A percentile compares a stretch with the other conserved stretches of the same genome.
phyloP scores from a whole-genome alignment of 2,113 vertebrate species.

The Edolisoma coerulescens region DNA sequence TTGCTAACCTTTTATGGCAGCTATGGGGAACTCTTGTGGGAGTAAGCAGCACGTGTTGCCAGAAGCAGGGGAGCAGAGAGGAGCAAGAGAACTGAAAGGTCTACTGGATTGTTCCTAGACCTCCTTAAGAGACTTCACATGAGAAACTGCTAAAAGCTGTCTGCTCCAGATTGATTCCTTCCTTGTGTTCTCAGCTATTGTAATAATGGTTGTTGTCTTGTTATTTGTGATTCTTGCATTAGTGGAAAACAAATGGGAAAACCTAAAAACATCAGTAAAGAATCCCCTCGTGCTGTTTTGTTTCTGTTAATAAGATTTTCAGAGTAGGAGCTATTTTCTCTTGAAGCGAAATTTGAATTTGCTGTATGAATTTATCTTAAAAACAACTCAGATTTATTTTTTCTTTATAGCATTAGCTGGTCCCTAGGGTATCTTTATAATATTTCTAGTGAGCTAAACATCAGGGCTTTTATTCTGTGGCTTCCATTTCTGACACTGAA shows the following conservation, averaged over 20 bases:
- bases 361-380: background rate
- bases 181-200: background rate
- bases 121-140: background rate
- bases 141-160: background rate
- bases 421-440: background rate
- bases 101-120: background rate
- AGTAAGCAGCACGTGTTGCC: accelerated
- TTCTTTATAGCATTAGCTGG: background rate
- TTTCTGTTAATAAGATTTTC: background rate
- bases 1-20: background rate
- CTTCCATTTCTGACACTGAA: background rate
- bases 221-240: background rate
- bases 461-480: background rate
- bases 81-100: background rate
- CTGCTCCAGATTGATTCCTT: background rate
- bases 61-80: background rate
- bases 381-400: background rate
- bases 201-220: background rate
- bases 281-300: background rate
- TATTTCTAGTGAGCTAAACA: background rate
- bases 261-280: background rate
- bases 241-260: background rate
- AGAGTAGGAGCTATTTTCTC: background rate
- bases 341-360: background rate
- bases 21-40: background rate